phyloP scores from a whole-genome alignment of 2,888 invertebrate species.

The Drosophila lacicola region DNA sequence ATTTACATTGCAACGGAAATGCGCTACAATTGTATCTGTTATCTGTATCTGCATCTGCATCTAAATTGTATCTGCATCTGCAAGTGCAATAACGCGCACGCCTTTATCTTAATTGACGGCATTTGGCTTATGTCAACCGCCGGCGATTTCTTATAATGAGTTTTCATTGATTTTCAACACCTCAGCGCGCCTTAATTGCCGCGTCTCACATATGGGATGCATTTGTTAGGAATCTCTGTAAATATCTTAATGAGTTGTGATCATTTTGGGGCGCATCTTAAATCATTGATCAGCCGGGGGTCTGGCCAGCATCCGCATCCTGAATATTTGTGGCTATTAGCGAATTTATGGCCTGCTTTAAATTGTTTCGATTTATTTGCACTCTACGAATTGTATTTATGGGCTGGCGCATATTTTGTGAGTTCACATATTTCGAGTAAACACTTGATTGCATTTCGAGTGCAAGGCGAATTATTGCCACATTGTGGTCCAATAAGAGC shows the following conservation, averaged over 20 bases:
- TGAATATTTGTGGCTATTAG: constrained; percentile 39
- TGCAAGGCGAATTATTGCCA: constrained; percentile 36
- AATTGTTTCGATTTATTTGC: constrained; percentile 64
- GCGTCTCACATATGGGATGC: constrained; percentile 36
- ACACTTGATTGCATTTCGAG: constrained; percentile 38
- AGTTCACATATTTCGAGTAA: constrained; percentile 33
- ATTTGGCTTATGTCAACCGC: constrained; percentile 85
- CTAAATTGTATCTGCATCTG: constrained; percentile 16
- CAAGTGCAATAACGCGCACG: constrained; percentile 40
- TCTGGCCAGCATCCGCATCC: constrained; percentile 21
- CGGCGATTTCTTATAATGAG: constrained; percentile 83
- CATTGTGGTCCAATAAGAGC: constrained; percentile 5
- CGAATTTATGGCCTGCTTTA: constrained; percentile 44
- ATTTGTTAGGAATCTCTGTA: constrained; percentile 37
- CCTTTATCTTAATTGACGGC: constrained; percentile 81
- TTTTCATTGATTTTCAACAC: constrained; percentile 81
- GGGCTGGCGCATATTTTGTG: constrained; percentile 55
- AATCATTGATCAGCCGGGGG: constrained; percentile 44
- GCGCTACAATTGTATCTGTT: constrained; percentile 48
- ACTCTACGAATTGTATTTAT: constrained; percentile 54
- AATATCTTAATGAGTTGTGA: constrained; percentile 74
- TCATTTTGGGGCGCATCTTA: constrained; percentile 39
- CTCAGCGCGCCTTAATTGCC: constrained; percentile 72
- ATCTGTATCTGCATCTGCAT: constrained; percentile 20
- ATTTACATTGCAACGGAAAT: constrained; percentile 71